Evolutionary conservation across 2,797 vertebrate species (phyloP).

Genomic region (Gallinago solitaria): DNA sequence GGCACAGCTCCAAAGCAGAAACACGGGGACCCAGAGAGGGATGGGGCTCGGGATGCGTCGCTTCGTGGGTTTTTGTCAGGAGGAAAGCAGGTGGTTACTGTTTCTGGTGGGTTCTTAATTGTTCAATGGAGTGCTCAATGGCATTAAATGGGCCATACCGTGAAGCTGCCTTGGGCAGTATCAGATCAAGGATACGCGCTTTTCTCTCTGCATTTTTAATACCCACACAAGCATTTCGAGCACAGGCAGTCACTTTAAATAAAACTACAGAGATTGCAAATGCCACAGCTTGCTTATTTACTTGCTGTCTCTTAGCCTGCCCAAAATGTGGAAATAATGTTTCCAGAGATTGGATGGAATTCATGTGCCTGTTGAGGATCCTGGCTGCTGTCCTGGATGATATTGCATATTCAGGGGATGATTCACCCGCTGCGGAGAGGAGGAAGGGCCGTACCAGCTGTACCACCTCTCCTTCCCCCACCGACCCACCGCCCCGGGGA

Average conservation of each 20-base stretch:
- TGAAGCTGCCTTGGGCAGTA: conserved; percentile 56
- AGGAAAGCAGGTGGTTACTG: conserved; percentile 3
- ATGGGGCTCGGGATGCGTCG: not conserved
- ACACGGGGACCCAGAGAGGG: rapidly evolving
- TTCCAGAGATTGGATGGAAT: conserved; percentile 61
- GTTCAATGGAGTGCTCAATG: conserved; percentile 51
- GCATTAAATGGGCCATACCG: conserved; percentile 49
- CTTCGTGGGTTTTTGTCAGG: not conserved
- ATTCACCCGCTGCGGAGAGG: conserved; percentile 49
- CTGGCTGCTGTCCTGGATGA: conserved; percentile 68
- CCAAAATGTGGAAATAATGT: conserved; percentile 66
- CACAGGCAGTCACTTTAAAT: conserved; percentile 56
- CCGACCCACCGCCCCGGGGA: conserved; percentile 33
- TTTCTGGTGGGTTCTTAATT: conserved; percentile 52
- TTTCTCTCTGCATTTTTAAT: conserved; percentile 9
- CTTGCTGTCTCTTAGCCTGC: conserved; percentile 56
- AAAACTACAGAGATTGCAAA: conserved; percentile 50
- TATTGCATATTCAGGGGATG: conserved; percentile 69
- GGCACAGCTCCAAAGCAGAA: not conserved
- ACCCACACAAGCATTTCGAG: not conserved
- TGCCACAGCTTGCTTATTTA: conserved; percentile 64
- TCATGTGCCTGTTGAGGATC: conserved; percentile 53
- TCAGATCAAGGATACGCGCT: not conserved
- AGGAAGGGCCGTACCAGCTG: conserved; percentile 67
- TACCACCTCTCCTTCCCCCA: conserved; percentile 35